Evolutionary conservation across 2,888 invertebrate species (phyloP).

Genomic region (Tetragonula carbonaria): DNA sequence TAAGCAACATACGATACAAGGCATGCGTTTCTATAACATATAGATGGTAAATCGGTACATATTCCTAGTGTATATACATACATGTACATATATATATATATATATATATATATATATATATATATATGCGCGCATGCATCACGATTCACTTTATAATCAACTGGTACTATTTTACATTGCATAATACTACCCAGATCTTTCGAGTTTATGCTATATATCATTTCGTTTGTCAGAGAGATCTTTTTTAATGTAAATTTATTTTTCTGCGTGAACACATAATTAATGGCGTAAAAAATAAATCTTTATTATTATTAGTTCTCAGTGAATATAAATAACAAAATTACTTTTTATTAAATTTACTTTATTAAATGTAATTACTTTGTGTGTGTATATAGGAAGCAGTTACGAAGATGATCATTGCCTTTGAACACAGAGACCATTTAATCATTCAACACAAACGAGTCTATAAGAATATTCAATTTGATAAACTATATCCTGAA

Average conservation of each 20-base stretch:
- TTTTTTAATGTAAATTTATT: slow-evolving; percentile 17
- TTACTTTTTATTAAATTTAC: not conserved
- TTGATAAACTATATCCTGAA: slow-evolving; percentile 6
- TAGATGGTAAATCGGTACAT: slow-evolving; percentile 6
- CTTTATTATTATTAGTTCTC: not conserved
- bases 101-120: not conserved
- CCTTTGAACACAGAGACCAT: not conserved
- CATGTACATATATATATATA: not conserved
- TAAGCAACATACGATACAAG: slow-evolving; percentile 15
- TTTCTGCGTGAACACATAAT: slow-evolving; percentile 11
- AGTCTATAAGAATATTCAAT: slow-evolving; percentile 15
- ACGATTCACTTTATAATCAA: not conserved
- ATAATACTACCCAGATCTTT: slow-evolving; percentile 1
- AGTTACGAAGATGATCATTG: not conserved
- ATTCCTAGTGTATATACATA: not conserved
- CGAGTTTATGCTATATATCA: not conserved
- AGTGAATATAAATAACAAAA: not conserved
- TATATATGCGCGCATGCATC: not conserved
- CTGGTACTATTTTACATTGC: slow-evolving; percentile 6
- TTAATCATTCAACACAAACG: slow-evolving; percentile 23
- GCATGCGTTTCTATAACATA: slow-evolving; percentile 22
- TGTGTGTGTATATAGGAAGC: not conserved
- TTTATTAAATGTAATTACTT: slow-evolving; percentile 12
- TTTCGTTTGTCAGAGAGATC: slow-evolving; percentile 15
- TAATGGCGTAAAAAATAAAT: slow-evolving; percentile 9